Evolutionary conservation across 1,140 invertebrate species (phyloP).

Genomic region (Psilanteris sp.): DNA sequence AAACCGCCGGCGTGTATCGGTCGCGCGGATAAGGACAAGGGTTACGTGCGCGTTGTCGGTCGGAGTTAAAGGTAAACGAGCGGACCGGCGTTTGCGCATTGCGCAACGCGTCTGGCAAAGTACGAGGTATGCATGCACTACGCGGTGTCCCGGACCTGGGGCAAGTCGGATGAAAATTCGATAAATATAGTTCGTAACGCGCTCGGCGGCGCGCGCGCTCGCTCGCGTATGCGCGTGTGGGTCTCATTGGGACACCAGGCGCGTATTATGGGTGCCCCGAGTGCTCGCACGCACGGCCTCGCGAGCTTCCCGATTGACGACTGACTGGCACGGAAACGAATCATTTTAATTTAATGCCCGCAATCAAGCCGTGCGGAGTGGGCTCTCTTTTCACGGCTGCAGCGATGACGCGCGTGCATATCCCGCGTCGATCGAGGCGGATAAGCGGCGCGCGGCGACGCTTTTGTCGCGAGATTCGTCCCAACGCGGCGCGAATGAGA

Average conservation of each 20-base stretch:
- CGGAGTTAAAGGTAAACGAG: slow-evolving; percentile 53
- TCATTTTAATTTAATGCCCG: slow-evolving; percentile 64
- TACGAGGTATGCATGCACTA: slow-evolving; percentile 55
- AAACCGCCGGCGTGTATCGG: slow-evolving; percentile 15
- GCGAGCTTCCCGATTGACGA: slow-evolving; percentile 63
- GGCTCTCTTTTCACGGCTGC: slow-evolving; percentile 18
- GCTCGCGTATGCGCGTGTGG: slow-evolving; percentile 7
- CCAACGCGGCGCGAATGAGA: no score
- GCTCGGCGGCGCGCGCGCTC: slow-evolving; percentile 35
- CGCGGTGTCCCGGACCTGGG: slow-evolving; percentile 65
- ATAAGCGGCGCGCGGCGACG: no score
- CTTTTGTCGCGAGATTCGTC: no score
- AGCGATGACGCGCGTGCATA: slow-evolving; percentile 8
- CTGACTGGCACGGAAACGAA: slow-evolving; percentile 67
- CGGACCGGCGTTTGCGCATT: slow-evolving; percentile 56
- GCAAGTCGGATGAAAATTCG: slow-evolving; percentile 66
- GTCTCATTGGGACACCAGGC: neutral
- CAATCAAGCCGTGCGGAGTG: slow-evolving; percentile 48
- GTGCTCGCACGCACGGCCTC: slow-evolving; percentile 60
- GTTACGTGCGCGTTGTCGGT: slow-evolving; percentile 31
- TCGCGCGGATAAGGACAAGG: slow-evolving; percentile 12
- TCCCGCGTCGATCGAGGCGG: neutral
- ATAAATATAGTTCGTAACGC: slow-evolving; percentile 65
- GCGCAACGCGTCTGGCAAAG: slow-evolving; percentile 61
- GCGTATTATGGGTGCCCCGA: slow-evolving; percentile 35